A percentile compares a stretch with the other conserved stretches of the same genome.
phyloP scores from a whole-genome alignment of 1,140 invertebrate species.

The Heliothis virescens region DNA sequence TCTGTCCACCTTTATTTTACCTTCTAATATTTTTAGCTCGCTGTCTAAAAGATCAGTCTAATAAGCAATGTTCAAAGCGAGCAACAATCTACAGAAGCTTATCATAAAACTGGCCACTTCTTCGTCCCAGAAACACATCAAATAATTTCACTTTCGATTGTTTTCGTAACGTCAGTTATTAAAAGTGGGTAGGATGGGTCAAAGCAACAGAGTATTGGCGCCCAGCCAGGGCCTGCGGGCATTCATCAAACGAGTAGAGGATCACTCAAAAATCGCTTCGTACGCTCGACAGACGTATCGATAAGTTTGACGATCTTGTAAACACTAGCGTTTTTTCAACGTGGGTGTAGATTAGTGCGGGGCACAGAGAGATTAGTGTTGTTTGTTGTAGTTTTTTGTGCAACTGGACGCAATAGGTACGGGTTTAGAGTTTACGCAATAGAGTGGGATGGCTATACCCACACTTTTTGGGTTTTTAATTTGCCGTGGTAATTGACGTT shows the following conservation, averaged over 20 bases:
- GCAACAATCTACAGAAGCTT: constrained; percentile 1
- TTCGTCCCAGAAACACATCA: constrained; percentile 42
- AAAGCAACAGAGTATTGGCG: constrained; percentile 60
- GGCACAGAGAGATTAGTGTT: constrained; percentile 40
- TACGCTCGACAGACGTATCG: constrained; percentile 65
- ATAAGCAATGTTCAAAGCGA: constrained; percentile 17
- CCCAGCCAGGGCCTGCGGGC: constrained; percentile 54
- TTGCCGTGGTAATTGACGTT: too few species aligned
- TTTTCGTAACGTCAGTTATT: constrained; percentile 66
- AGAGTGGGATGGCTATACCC: background rate
- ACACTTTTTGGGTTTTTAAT: background rate
- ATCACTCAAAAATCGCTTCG: constrained; percentile 76
- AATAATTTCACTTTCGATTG: constrained; percentile 57
- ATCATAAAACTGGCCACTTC: constrained; percentile 13
- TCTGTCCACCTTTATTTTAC: background rate
- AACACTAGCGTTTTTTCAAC: constrained; percentile 64
- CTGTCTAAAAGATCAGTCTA: background rate
- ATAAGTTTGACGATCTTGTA: constrained; percentile 72
- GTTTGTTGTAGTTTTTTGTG: constrained; percentile 46
- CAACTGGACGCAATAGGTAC: constrained; percentile 4
- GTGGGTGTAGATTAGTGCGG: constrained; percentile 45
- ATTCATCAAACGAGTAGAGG: constrained; percentile 66
- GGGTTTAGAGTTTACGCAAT: background rate
- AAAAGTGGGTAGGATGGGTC: constrained; percentile 59
- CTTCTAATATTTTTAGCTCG: background rate